Evolutionary conservation across 2,888 invertebrate genomes (phyloP), one percentile per base, ranked within the genome.

Genomic region (Drosophila nigricruria): DNA sequence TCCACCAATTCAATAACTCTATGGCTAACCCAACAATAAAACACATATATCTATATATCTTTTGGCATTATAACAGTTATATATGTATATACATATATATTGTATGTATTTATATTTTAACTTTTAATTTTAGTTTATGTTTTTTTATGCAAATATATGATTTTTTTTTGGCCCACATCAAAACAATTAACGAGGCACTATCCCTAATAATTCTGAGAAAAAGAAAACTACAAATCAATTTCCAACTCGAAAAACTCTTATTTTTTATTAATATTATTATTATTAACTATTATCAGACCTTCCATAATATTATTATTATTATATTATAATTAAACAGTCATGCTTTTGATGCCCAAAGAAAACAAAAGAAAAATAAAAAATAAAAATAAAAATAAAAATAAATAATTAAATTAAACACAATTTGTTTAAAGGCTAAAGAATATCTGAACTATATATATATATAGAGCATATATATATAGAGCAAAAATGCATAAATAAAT

Each of bases 311-410:
- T 52, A 52, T 36, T 45, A 45, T 47, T 56, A 58, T 63, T 68
- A 69, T 81, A 70, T 61, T 69, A 80, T 70, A 84, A 71, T 81
- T 61, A 70, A 84, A 84, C 82, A 84, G 84, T 84, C 84, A 84
- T 84, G 88, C 88, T 88, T 81, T 80, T 84, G 84, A 88, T 84
- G 86, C 82, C 84, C 84, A 84, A 84, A 84, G 84, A 84, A 77
- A 71, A 62, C 42, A 70, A 63, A 70, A 36, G 52, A 36, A 52
- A 62, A 57, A 61, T 18, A 49, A 64, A 58, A 25, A 38, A 66
- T 18, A 54, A 32, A n/a, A 8, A 20, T 5, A 20, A 43, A 50
- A 43, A 67, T 20, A 57, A 30, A 16, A n/a, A 25, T 4, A 23
- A 43, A 53, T 63, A 49, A 36, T 58, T 45, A 45, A 25, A 49